Evolutionary conservation across 1,140 invertebrate species (phyloP), one percentile per base, ranked within the genome.

Genomic region (Lithobius niger): DNA sequence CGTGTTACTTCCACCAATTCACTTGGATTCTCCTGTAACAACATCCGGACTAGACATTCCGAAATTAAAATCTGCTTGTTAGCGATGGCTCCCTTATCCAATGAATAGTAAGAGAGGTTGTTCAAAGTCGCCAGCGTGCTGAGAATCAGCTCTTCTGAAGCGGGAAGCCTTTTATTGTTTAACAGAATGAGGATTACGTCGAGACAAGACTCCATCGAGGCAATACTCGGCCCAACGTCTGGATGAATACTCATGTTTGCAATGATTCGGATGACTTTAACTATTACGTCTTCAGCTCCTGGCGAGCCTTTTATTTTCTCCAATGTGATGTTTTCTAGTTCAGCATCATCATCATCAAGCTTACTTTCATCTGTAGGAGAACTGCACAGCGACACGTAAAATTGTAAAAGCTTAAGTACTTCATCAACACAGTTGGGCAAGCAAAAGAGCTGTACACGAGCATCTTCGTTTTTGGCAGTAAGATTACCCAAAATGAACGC

Each of bases 401-500:
- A 21, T 52, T 52, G 25, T 52, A 52, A 43, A 4, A 52, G 26
- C n/a, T 40, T 6, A 6, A 52, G 24, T 45, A 53, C 10, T 13
- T 19, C 42, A 6, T 43, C 40, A 3, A 43, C 10, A 26, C 40
- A 21, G 3, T 4, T 15, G 3, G 52, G 22, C n/a, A 19, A 21
- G 10, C 4, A 22, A 22, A 40, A 43, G 6, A 53, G 4, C 21
- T 79, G 72, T 4, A 77, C 65, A 45, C 84, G 68, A 0, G 83
- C 80, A 3, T 73, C 68, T 40, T 84, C 78, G 62, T 78, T 77
- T 56, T 79, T 79, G 50, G 83, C 82, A 62, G 84, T 78, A 65
- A 88, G 78, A 64, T 88, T 87, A 21, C 85, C 84, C 19, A 88
- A 71, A 58, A 82, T 80, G 67, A 86, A 88, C 18, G 79, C 80